Percentiles rank a stretch among this genome's conserved stretches.
phyloP scores from a whole-genome alignment of 2,888 invertebrate genomes.

The Rhagonycha lutea region DNA sequence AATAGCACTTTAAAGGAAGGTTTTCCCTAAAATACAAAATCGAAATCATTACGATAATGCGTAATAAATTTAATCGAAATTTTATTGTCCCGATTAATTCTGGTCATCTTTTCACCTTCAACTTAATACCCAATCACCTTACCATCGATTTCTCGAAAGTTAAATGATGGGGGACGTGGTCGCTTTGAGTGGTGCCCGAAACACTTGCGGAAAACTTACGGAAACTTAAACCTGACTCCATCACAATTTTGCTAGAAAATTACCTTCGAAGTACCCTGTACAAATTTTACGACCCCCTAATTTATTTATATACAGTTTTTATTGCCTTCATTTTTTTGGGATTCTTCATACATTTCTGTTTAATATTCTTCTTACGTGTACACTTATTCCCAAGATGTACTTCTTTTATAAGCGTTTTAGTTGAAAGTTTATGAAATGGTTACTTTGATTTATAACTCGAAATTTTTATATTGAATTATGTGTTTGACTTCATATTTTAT shows the following conservation, averaged over 20 bases:
- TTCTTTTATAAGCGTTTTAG: neutral
- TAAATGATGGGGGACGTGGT: neutral
- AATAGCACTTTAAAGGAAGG: neutral
- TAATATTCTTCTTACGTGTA: neutral
- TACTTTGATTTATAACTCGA: neutral
- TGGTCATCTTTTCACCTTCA: neutral
- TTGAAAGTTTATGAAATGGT: neutral
- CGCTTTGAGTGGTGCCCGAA: neutral
- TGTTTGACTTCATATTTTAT: neutral
- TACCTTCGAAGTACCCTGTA: neutral
- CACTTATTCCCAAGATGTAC: neutral
- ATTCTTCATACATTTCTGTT: neutral
- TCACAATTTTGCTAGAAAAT: neutral
- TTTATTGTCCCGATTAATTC: neutral
- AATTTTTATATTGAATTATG: neutral
- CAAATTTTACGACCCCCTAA: neutral
- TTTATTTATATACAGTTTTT: neutral
- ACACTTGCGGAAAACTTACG: neutral
- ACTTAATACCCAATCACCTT: neutral
- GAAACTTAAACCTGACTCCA: neutral
- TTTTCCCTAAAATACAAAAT: neutral
- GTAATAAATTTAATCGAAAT: neutral
- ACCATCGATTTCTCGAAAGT: neutral
- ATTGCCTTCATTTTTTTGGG: neutral
- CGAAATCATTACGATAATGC: neutral